Evolutionary conservation across 2,113 vertebrate species (phyloP), one percentile per base, ranked within the genome.

Genomic region (Isichthys henryi): DNA sequence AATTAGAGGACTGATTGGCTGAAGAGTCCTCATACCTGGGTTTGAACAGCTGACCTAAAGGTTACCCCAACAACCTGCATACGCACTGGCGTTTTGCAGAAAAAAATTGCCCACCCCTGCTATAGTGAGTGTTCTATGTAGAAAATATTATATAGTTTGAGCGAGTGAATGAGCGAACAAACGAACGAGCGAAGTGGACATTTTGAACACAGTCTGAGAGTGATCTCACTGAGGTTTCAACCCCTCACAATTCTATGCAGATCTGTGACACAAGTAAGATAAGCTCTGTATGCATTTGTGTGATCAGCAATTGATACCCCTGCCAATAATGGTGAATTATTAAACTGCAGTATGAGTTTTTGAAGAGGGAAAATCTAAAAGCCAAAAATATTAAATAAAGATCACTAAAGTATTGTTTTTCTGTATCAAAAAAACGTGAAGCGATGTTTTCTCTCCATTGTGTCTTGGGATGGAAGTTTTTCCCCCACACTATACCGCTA

Each of bases 341-440:
- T 88, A 80, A 77, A 77, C 2, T n/a, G 21, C 46, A 49, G 45
- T 49, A 27, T 48, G 43, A 77, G 13, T 88, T 52, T 77, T 66
- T 66, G 62, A 27, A n/a, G 9, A 11, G 45, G 66, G 23, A 9
- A 53, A 9, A 88, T 13, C n/a, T 77, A 77, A 88, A n/a, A 3
- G 58, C 5, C 50, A 74, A 50, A 77, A 49, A 27, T 50, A 50
- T 48, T 88, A 77, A 88, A 88, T 74, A 53, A 87, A 87, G 50
- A 87, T 87, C 27, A 87, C 85, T 52, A 31, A 86, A 27, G n/a
- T 19, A n/a, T 35, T 52, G 39, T 53, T 86, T 52, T 9, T 50
- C 15, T 86, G 2, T 35, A 49, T 86, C 13, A 86, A 8, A 86
- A 27, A 48, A 53, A 53, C 19, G 27, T 52, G 11, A 86, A 52